These are phyloP conservation scores for Hipposideros armiger DNA, from an alignment of 2,113 vertebrate genomes.

Conservation along the genomic window DNA sequence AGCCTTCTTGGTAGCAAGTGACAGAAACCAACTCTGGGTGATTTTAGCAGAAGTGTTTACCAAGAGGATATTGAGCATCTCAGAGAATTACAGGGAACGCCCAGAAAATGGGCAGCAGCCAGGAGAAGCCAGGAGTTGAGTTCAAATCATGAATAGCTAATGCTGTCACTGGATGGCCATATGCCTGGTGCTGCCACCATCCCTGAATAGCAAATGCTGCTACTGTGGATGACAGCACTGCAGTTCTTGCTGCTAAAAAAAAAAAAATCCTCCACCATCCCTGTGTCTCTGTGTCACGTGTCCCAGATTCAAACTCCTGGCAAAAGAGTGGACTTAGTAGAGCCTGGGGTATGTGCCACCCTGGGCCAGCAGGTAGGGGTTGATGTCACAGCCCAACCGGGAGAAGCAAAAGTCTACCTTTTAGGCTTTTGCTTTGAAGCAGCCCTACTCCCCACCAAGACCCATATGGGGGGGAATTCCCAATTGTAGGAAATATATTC, in stretches of 20 bases:
- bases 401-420: background rate
- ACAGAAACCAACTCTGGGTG: background rate
- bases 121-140: background rate
- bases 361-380: background rate
- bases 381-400: background rate
- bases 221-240: background rate
- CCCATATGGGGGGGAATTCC: background rate
- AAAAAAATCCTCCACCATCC: background rate
- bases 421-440: background rate
- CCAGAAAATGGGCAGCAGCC: background rate
- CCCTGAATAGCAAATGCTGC: background rate
- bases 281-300: background rate
- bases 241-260: background rate
- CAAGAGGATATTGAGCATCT: background rate
- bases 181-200: background rate
- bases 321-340: background rate
- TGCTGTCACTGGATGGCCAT: background rate
- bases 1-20: background rate
- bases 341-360: background rate
- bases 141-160: background rate
- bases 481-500: background rate
- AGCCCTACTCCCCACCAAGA: background rate
- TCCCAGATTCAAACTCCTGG: background rate
- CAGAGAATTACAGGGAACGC: background rate
- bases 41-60: slow-evolving; percentile 17